Conservation (phyloP, 2,797 vertebrate species). For the Peromyscus nudipes region DNA sequence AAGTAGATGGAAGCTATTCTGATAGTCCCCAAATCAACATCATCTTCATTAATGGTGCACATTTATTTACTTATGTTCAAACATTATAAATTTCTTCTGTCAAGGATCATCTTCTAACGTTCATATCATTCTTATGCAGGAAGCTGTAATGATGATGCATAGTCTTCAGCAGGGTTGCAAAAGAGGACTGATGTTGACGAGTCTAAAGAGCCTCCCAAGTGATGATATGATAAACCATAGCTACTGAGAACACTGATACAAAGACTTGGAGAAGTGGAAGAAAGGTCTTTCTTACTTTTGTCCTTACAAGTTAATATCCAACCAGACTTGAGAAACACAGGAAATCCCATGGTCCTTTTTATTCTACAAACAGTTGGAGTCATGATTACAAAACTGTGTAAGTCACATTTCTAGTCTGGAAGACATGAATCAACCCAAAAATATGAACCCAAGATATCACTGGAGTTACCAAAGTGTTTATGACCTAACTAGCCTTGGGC, state of each 20-base stretch:
- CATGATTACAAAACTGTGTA: constrained; percentile 3
- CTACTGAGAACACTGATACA: not conserved
- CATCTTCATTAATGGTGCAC: not conserved
- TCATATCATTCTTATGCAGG: not conserved
- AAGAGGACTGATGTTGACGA: not conserved
- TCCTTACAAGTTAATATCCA: not conserved
- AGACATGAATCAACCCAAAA: not conserved
- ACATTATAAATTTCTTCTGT: not conserved
- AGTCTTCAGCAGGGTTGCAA: not conserved
- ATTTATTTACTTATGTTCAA: not conserved
- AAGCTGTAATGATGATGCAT: not conserved
- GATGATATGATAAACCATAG: not conserved
- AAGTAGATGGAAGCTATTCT: not conserved
- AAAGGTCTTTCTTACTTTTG: not conserved
- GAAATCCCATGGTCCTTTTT: not conserved
- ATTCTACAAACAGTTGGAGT: not conserved
- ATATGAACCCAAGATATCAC: not conserved
- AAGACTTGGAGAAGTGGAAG: not conserved
- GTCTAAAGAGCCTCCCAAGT: not conserved
- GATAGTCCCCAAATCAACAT: not conserved
- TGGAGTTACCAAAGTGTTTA: not conserved
- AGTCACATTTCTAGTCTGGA: constrained; percentile 1
- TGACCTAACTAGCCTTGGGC: not conserved
- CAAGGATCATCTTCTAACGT: constrained; percentile 13
- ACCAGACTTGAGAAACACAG: constrained; percentile 16